Evolutionary conservation across 2,113 vertebrate genomes (phyloP), one percentile per base, ranked within the genome.

Genomic region (Microtus montanus): DNA sequence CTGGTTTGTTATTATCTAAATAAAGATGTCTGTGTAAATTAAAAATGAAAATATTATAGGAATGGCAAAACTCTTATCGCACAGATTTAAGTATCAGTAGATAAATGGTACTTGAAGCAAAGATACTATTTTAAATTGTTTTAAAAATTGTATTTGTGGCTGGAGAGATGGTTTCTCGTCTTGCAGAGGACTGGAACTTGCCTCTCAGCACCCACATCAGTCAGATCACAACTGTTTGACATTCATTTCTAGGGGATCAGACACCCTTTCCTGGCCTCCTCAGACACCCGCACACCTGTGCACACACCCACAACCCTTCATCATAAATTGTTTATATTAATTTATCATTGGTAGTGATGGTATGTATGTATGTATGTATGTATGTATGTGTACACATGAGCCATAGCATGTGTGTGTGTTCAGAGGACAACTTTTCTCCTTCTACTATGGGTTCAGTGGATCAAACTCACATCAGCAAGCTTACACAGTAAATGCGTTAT

Each of bases 21-120:
- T 35, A 41, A 78, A 52, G 71, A 90, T 5, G 26, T 96, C 54
- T 73, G 61, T 96, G 90, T 95, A 96, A 96, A 61, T 91, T 92
- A 95, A 93, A 94, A 96, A 49, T 73, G 87, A 96, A 95, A 84
- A 83, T 38, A 89, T 87, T 89, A 93, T 77, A 79, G 83, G 90
- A 97, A 97, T 90, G 87, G 58, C 74, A 47, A 97, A 95, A 90
- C n/a, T 49, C 38, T 58, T 11, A 91, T 97, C 96, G 63, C 94
- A 96, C 74, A 92, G 38, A 70, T 94, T 88, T 84, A 86, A 92
- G 74, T 74, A 63, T 86, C 82, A 83, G 47, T 94, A 94, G 82
- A 96, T 90, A 93, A 96, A 87, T 88, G 52, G 4, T 1, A 47
- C 44, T 85, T 64, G n/a, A 26, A 84, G 38, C n/a, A 66, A 64